Evolutionary conservation across 1,140 invertebrate genomes (phyloP), one percentile per base, ranked within the genome.

Genomic region (Zaprionus tsacasi): DNA sequence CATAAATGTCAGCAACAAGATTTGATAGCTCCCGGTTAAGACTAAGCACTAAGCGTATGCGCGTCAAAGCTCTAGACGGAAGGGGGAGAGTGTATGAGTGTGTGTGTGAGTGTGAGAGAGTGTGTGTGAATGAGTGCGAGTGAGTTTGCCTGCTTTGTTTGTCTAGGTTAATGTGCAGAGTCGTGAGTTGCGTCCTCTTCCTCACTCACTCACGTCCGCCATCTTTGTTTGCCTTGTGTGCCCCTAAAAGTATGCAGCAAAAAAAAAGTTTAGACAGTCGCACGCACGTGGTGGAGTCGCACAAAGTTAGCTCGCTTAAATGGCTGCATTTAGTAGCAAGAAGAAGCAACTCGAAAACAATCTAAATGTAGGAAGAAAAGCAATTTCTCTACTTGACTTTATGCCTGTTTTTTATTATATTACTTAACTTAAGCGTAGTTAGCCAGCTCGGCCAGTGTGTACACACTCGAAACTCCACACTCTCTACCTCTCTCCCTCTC

Each of bases 1-100:
- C 85, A 89, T 89, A 89, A 89, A 89, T 89, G 85, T 89, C 85
- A 85, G 78, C 81, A 71, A 85, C 81, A 89, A 89, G 85, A 81
- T 85, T 90, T 74, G 69, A 85, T 89, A 79, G 78, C 85, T 66
- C 64, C 81, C 66, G 86, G 85, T 71, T 79, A 81, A 79, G 79
- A 83, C 77, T 88, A 80, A 88, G 85, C 74, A 78, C 77, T 71
- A 50, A 74, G 80, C 77, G 82, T 82, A 87, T 78, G 80, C 77
- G 77, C 80, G 77, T 74, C 77, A 67, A 58, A 80, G 63, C 63
- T 67, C 45, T 70, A 30, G 40, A 35, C 40, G 33, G 56, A 17
- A 15, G 36, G 17, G 27, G 45, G 40, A 30, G 12, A 15, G 10
- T 27, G 60, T 50, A 15, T 21, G 21, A 21, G 6, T 30, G 5